Percentiles rank a stretch among this genome's conserved stretches.
Conservation (phyloP, 2,797 vertebrate genomes). For the Luscinia luscinia region DNA sequence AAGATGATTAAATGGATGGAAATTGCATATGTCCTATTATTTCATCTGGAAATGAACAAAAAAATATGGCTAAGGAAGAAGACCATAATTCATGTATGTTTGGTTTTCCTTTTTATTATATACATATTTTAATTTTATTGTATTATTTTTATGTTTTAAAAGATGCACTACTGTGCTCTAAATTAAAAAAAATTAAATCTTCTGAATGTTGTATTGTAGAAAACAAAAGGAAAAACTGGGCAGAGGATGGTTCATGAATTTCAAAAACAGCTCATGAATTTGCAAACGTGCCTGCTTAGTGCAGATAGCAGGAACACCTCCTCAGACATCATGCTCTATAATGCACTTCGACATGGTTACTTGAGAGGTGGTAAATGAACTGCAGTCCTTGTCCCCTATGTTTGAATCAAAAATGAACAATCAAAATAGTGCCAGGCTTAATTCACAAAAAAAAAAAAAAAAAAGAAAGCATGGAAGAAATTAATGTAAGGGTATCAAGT, state of each 20-base stretch:
- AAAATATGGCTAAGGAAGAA: neutral
- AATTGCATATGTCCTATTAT: neutral
- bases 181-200: neutral
- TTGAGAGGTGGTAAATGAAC: conserved; percentile 68
- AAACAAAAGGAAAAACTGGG: conserved; percentile 43
- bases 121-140: neutral
- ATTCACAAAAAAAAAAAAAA: conserved; percentile 3
- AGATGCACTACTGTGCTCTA: neutral
- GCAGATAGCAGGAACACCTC: conserved; percentile 65
- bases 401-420: conserved; percentile 59
- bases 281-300: conserved; percentile 64
- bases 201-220: conserved; percentile 33
- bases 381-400: conserved; percentile 31
- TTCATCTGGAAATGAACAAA: neutral
- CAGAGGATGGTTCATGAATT: conserved; percentile 62
- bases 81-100: neutral
- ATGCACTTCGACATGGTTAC: conserved; percentile 58
- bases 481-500: neutral
- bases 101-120: neutral
- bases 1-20: neutral
- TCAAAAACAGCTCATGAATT: conserved; percentile 73
- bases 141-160: neutral
- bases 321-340: conserved; percentile 57
- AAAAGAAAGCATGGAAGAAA: conserved; percentile 46
- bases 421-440: conserved; percentile 47